Conservation (phyloP, 2,113 vertebrate genomes). For the Hyla sarda region DNA sequence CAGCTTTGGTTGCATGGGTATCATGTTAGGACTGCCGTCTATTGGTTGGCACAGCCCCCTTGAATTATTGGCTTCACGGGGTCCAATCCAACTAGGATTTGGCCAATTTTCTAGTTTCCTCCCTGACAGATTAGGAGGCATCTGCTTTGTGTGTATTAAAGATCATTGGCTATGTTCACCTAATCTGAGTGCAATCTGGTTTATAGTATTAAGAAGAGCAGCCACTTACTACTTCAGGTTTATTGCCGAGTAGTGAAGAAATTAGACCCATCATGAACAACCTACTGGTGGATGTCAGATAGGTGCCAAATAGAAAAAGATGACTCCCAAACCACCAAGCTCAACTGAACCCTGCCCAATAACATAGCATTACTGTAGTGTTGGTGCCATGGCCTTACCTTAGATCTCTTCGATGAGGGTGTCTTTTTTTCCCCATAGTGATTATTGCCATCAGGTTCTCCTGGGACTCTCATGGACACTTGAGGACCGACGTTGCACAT, state of each 20-base stretch:
- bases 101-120: background rate
- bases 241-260: no score
- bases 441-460: background rate
- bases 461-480: background rate
- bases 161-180: no score
- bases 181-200: no score
- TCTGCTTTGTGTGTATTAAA: background rate
- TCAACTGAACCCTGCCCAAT: background rate
- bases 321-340: background rate
- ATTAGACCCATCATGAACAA: background rate
- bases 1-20: background rate
- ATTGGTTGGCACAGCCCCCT: background rate
- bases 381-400: constrained; percentile 63
- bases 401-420: constrained; percentile 65
- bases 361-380: background rate
- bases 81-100: background rate
- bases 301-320: background rate
- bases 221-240: no score
- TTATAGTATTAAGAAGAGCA: background rate
- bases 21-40: background rate
- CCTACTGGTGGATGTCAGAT: background rate
- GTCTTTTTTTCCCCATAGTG: background rate
- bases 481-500: constrained; percentile 70
- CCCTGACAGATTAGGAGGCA: background rate
- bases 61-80: background rate